Percentiles rank a stretch among this genome's conserved stretches.
Conservation (phyloP, 2,113 vertebrate species). For the Ifrita kowaldi region DNA sequence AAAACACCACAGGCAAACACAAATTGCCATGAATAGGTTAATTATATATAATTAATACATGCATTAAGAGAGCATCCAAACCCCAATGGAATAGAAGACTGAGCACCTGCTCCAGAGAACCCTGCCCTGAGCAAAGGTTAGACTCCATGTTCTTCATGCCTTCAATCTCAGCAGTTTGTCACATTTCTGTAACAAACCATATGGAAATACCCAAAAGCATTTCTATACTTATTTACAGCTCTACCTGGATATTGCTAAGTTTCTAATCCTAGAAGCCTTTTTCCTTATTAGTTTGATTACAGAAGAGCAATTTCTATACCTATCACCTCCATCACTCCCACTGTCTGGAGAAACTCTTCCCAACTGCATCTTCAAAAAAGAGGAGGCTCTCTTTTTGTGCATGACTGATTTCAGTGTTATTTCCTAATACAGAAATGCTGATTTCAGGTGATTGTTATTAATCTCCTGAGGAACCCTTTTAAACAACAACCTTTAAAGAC, state of each 20-base stretch:
- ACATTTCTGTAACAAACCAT: background rate
- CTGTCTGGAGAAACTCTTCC: background rate
- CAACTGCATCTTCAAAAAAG: background rate
- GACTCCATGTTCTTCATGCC: rapidly evolving
- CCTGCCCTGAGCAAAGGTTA: background rate
- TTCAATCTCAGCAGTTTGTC: background rate
- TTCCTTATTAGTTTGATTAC: background rate
- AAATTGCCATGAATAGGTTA: background rate
- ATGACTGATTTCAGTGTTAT: background rate
- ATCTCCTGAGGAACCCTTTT: background rate
- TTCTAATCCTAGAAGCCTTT: background rate
- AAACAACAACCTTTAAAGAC: background rate
- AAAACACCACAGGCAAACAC: background rate
- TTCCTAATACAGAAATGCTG: background rate
- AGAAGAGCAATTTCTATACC: background rate
- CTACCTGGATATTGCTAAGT: background rate
- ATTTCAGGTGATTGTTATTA: background rate
- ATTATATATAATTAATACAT: background rate
- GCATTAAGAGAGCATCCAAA: background rate
- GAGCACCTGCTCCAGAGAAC: background rate
- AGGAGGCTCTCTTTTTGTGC: background rate
- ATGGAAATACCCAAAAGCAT: rapidly evolving
- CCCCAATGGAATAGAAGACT: rapidly evolving
- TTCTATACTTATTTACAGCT: background rate
- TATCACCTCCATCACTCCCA: background rate